These are phyloP conservation scores for Otus sunia DNA, from an alignment of 2,113 vertebrate genomes.

Conservation along the genomic window DNA sequence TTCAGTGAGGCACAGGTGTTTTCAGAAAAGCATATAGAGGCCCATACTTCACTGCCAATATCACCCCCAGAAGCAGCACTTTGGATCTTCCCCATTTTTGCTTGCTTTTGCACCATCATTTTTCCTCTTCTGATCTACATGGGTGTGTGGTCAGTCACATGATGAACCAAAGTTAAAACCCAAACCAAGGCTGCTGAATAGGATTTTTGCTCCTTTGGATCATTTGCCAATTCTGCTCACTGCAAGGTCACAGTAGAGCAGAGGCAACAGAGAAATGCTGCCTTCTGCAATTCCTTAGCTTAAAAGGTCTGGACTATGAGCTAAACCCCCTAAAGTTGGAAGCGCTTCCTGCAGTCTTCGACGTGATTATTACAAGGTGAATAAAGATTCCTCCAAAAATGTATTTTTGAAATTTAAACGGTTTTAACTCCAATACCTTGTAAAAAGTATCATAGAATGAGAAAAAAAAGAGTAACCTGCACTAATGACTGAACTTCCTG, in stretches of 20 bases:
- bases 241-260: fast-evolving
- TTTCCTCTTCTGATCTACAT: background rate
- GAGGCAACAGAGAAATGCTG: background rate
- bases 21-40: background rate
- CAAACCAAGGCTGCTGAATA: background rate
- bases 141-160: fast-evolving
- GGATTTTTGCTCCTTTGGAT: background rate
- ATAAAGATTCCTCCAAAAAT: background rate
- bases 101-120: background rate
- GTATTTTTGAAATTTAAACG: background rate
- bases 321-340: background rate
- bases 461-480: background rate
- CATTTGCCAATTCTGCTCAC: background rate
- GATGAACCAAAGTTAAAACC: background rate
- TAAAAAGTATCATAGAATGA: background rate
- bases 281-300: background rate
- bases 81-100: background rate
- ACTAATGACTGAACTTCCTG: background rate
- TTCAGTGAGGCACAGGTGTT: background rate
- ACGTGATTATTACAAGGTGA: background rate
- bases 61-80: background rate
- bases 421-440: background rate
- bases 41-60: background rate
- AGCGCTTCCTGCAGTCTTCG: fast-evolving
- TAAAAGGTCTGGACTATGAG: background rate